Base-by-base conservation (phyloP, 2,888 invertebrate species). In the Cryptophagus acutangulus region DNA sequence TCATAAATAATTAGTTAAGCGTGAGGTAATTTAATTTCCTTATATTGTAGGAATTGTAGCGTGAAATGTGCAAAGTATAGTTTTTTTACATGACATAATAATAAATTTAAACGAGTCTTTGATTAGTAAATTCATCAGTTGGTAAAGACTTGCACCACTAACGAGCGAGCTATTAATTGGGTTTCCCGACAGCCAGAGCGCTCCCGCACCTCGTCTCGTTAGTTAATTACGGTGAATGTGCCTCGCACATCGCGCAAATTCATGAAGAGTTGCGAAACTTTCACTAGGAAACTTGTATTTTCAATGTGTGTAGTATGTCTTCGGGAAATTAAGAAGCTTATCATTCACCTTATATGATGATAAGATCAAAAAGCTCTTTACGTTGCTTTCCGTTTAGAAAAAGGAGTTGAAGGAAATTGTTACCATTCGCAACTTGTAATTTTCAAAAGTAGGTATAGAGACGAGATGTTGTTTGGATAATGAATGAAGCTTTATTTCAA, bases 141-240 rank as follows among this genome's bases (percentile, higher is more conserved):
- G 51, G 49, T 49, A 48, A 44, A 52, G 49, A 48, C 49, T 47
- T 47, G 43, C 37, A 45, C 53, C 52, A 46, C 54, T 55, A 55
- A 55, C 55, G 54, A 55, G 55, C 44, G 30, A 43, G 50, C 52
- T 50, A 55, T 55, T 55, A 54, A 55, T 52, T 49, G 49, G 49
- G 46, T 51, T 53, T 51, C 45, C 50, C 42, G 38, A 41, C 43
- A 41, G 39, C 43, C 18, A n/a, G 37, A n/a, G 42, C 43, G 40
- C 45, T 42, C 40, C 50, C 42, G 42, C 40, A 17, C 41, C 39
- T 45, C 46, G 46, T 44, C 52, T 58, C 53, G 52, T 55, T 51
- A 54, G 52, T 49, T 55, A 53, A 54, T 54, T 54, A 51, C n/a
- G 46, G 45, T 48, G 48, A 41, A 43, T 45, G 46, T 46, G 46